Evolutionary conservation across 2,888 invertebrate species (phyloP), one percentile per base, ranked within the genome.

Genomic region (Elegia similella): DNA sequence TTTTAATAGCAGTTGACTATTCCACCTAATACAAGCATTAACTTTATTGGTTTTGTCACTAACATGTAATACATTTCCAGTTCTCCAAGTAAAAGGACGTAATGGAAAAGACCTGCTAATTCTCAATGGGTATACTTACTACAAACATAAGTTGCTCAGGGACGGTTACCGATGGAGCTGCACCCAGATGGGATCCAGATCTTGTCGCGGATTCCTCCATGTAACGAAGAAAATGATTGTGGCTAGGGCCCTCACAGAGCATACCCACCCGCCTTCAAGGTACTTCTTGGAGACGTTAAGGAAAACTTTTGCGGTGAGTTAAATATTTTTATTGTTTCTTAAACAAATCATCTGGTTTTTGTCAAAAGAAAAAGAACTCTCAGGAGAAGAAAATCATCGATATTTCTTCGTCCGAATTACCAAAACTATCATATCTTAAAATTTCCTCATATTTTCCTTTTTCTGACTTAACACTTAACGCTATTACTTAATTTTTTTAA

Each of bases 161-260:
- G 88, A 89, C 42, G 91, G 91, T 0, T 85, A 80, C 69, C 80
- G 91, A 0, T 91, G 91, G 91, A 90, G 90, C 72, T 91, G 91
- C 62, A 90, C 91, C 0, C 88, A 88, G 67, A 90, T 90, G 90
- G 89, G 88, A 0, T 90, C 90, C 58, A 82, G 90, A 61, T 87
- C 90, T 1, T 91, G 91, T 64, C 73, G 88, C 43, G 91, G 83
- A 0, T 90, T 88, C 68, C 76, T 91, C 0, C 90, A 88, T 60
- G 90, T 90, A 3, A 87, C 88, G 1, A 74, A 75, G 1, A 80
- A 86, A 3, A 89, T 80, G 84, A 59, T 88, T 54, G 90, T 91
- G 1, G 78, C 89, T 1, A 77, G 88, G 57, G 90, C 88, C 0
- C 79, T 82, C 5, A 88, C 83, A 0, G 78, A 82, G 52, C 91